Conservation (phyloP, 2,797 vertebrate genomes). For the Sebastes miniatus region DNA sequence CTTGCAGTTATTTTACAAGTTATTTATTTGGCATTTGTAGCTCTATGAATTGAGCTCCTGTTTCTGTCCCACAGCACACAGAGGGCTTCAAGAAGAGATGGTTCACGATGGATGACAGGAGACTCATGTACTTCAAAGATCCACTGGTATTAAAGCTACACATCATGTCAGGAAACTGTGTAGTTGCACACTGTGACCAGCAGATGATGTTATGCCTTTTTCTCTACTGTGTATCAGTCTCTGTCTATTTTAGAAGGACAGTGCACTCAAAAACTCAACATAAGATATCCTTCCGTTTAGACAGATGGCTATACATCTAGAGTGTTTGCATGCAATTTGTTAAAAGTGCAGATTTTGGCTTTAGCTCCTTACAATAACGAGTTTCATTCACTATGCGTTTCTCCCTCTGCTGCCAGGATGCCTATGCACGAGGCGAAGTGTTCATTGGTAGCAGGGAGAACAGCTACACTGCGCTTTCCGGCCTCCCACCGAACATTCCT, state of each 20-base stretch:
- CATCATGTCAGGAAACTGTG: background rate
- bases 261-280: background rate
- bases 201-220: conserved; percentile 8
- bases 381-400: background rate
- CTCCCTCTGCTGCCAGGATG: conserved; percentile 82
- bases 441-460: conserved; percentile 95
- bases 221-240: background rate
- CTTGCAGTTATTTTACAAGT: too few species aligned
- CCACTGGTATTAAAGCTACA: conserved; percentile 86
- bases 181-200: background rate
- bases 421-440: conserved; percentile 94
- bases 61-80: conserved; percentile 84
- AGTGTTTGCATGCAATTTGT: background rate
- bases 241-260: background rate
- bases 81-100: conserved; percentile 97
- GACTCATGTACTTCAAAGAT: conserved; percentile 98
- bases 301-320: background rate
- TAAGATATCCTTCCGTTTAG: background rate
- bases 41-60: background rate
- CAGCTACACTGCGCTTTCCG: conserved; percentile 87
- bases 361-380: background rate
- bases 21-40: background rate
- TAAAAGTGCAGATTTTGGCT: background rate
- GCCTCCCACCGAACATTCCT: conserved; percentile 86
- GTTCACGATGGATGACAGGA: conserved; percentile 97